A percentile compares a stretch with the other conserved stretches of the same genome.
Conservation (phyloP, 2,888 invertebrate species). For the Crioceris asparagi region DNA sequence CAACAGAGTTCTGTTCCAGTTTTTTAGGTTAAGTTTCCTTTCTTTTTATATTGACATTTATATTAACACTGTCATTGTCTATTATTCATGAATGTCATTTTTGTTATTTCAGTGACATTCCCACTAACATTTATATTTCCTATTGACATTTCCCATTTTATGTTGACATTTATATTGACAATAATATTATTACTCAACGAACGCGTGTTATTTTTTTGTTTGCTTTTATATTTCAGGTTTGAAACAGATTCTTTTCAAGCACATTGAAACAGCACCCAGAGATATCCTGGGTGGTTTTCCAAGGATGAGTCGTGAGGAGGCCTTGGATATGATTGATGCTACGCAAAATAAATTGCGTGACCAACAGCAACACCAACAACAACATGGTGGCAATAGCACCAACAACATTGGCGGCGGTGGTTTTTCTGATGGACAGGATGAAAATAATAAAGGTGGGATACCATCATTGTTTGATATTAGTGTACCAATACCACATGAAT, state of each 20-base stretch:
- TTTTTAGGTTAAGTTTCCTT: too few relatives aligned
- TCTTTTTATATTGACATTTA: too few relatives aligned
- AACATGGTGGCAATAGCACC: constrained; percentile 29
- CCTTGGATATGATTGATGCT: constrained; percentile 43
- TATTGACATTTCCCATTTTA: too few relatives aligned
- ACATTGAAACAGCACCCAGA: constrained; percentile 83
- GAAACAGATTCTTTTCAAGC: constrained; percentile 45
- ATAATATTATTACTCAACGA: too few relatives aligned
- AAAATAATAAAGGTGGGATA: constrained; percentile 29
- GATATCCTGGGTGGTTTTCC: constrained; percentile 87
- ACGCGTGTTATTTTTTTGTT: too few relatives aligned
- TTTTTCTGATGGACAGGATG: constrained; percentile 11
- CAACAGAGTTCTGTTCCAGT: too few relatives aligned
- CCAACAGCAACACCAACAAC: too few relatives aligned
- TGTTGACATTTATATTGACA: too few relatives aligned
- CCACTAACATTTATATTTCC: too few relatives aligned
- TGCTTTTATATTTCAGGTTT: constrained; percentile 23
- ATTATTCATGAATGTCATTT: too few relatives aligned
- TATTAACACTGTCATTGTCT: too few relatives aligned
- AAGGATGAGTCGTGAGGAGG: constrained; percentile 67
- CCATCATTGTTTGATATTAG: constrained; percentile 35
- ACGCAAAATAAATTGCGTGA: constrained; percentile 42
- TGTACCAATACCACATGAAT: constrained; percentile 31
- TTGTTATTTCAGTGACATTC: too few relatives aligned
- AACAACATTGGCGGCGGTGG: constrained; percentile 7